Evolutionary conservation across 1,140 invertebrate species (phyloP).

Genomic region (Sarcophaga bullata): DNA sequence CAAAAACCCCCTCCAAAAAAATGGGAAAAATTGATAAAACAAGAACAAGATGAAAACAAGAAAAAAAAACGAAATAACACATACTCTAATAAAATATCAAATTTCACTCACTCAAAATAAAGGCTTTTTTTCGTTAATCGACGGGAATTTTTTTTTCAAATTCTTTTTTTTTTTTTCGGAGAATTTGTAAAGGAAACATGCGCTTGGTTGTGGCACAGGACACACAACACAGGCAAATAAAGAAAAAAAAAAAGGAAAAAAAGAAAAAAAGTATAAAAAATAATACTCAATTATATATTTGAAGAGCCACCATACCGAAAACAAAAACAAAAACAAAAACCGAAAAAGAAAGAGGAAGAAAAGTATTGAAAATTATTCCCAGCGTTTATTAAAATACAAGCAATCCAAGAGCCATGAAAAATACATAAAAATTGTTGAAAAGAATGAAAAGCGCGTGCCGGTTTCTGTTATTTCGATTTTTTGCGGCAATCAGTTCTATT

Average conservation of each 20-base stretch:
- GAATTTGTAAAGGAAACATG: not conserved
- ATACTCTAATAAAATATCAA: slow-evolving; percentile 18
- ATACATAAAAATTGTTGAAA: slow-evolving; percentile 10
- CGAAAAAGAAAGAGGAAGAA: no score
- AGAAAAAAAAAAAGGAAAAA: not conserved
- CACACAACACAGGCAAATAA: not conserved
- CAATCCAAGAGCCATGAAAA: not conserved
- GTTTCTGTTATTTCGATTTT: not conserved
- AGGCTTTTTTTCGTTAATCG: not conserved
- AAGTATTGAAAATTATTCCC: not conserved
- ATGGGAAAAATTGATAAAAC: no score
- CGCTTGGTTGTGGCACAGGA: not conserved
- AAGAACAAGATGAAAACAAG: no score
- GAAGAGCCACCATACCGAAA: not conserved
- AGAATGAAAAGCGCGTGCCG: not conserved
- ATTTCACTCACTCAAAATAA: slow-evolving; percentile 14
- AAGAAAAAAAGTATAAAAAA: not conserved
- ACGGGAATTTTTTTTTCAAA: not conserved
- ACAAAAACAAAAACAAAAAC: not conserved
- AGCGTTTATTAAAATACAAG: not conserved
- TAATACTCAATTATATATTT: slow-evolving; percentile 17
- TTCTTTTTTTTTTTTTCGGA: not conserved
- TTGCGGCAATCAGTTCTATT: not conserved
- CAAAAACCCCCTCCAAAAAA: no score
- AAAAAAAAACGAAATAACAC: no score